Evolutionary conservation across 2,797 vertebrate genomes (phyloP).

Genomic region (Hypotaenidia philippensis): DNA sequence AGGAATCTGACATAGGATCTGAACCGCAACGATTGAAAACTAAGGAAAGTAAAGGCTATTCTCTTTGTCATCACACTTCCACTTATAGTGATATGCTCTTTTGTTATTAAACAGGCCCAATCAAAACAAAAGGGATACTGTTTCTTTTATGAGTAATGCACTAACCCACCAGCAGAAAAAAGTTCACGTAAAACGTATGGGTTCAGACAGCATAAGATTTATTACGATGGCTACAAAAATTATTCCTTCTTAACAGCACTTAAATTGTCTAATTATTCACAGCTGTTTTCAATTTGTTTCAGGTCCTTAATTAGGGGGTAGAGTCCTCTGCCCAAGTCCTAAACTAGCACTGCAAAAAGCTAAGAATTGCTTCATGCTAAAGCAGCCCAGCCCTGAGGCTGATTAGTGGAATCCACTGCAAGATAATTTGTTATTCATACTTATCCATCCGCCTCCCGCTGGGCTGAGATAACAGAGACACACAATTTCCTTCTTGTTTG

Average conservation of each 20-base stretch:
- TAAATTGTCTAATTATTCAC: constrained; percentile 99
- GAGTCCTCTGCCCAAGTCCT: constrained; percentile 85
- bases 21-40: constrained; percentile 51
- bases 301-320: constrained; percentile 90
- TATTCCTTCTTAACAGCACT: constrained; percentile 95
- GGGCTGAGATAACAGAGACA: constrained; percentile 65
- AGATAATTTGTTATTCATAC: constrained; percentile 85
- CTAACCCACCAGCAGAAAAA: constrained; percentile 86
- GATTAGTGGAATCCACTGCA: constrained; percentile 82
- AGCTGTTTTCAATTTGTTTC: constrained; percentile 94
- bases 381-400: constrained; percentile 67
- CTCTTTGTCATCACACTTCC: constrained; percentile 75
- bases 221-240: constrained; percentile 95
- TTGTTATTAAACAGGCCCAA: constrained; percentile 93
- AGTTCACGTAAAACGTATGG: constrained; percentile 88
- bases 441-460: constrained; percentile 76
- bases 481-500: constrained; percentile 72
- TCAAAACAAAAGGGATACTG: constrained; percentile 93
- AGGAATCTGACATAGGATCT: constrained; percentile 51
- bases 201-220: constrained; percentile 98
- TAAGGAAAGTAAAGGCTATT: constrained; percentile 61
- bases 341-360: constrained; percentile 80
- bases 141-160: constrained; percentile 96
- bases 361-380: constrained; percentile 74
- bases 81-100: constrained; percentile 77